A percentile compares a stretch with the other conserved stretches of the same genome.
These are phyloP conservation scores for Aleiodes leptofemur DNA, from an alignment of 2,888 invertebrate genomes.

Conservation along the genomic window DNA sequence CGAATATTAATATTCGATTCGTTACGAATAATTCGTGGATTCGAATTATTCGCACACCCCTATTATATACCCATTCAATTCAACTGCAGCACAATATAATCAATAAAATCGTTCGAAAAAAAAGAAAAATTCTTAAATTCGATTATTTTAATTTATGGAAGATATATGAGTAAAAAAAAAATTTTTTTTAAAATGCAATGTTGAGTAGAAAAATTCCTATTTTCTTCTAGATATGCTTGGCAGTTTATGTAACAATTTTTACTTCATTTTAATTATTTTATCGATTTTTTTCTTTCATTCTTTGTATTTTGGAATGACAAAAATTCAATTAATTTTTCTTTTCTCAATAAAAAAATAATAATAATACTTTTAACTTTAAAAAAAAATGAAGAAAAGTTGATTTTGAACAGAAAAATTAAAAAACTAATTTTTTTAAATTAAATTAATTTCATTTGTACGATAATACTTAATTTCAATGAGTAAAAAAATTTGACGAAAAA, in stretches of 20 bases:
- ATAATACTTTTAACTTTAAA: background rate
- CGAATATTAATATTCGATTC: too few relatives aligned
- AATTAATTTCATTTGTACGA: conserved; percentile 20
- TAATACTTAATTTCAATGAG: conserved; percentile 11
- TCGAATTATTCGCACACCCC: too few relatives aligned
- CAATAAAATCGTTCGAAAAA: too few relatives aligned
- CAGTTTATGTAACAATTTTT: background rate
- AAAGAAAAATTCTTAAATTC: too few relatives aligned
- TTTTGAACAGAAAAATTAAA: background rate
- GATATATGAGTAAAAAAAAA: background rate
- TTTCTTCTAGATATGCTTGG: conserved; percentile 23
- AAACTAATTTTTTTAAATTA: background rate
- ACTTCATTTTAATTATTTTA: conserved; percentile 18
- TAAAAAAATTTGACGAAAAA: conserved; percentile 13
- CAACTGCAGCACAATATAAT: too few relatives aligned
- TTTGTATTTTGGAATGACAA: background rate
- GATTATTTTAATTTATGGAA: background rate
- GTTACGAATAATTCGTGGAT: too few relatives aligned
- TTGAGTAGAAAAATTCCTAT: conserved; percentile 28
- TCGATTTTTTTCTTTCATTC: background rate
- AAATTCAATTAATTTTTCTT: conserved; percentile 7
- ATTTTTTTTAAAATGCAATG: conserved; percentile 21
- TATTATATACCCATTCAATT: too few relatives aligned
- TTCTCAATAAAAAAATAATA: background rate
- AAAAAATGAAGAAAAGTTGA: conserved; percentile 29